These are phyloP conservation scores for Trissolcus japonicus DNA, from an alignment of 2,888 invertebrate genomes.

Conservation along the genomic window DNA sequence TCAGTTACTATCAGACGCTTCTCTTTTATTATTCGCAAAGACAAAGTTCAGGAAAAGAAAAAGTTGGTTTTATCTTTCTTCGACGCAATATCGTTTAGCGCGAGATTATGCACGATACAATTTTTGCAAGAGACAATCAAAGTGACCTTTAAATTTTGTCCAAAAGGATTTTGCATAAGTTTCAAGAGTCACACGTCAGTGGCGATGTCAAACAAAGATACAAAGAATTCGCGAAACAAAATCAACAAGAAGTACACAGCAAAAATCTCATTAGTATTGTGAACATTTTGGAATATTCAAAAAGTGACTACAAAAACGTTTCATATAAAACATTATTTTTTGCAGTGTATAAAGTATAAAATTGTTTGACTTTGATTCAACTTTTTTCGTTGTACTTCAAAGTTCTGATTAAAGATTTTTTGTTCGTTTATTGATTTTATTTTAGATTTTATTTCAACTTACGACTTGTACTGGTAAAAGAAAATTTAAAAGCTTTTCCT, in stretches of 20 bases:
- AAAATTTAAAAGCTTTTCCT: background rate
- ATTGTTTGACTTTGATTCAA: conserved; percentile 1
- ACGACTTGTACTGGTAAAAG: background rate
- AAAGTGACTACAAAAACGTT: too few relatives aligned
- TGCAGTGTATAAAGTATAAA: too few relatives aligned
- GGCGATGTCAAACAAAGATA: conserved; percentile 13
- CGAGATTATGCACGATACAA: conserved; percentile 37
- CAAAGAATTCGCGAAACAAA: conserved; percentile 12
- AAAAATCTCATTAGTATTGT: too few relatives aligned
- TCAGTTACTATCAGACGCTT: too few relatives aligned
- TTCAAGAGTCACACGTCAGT: conserved; percentile 31
- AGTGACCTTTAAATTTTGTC: conserved; percentile 43
- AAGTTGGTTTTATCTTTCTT: conserved; percentile 37
- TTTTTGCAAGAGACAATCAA: conserved; percentile 48
- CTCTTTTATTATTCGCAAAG: too few relatives aligned
- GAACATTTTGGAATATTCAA: too few relatives aligned
- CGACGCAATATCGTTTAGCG: conserved; percentile 22
- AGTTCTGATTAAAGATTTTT: background rate
- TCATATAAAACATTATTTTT: too few relatives aligned
- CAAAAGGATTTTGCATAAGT: conserved; percentile 17
- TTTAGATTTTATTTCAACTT: background rate
- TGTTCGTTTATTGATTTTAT: too few relatives aligned
- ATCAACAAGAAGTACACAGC: background rate
- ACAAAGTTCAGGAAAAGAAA: background rate
- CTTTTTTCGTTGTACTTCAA: background rate